phyloP scores from a whole-genome alignment of 2,797 vertebrate species.

The Hydrocynus forskahlii region DNA sequence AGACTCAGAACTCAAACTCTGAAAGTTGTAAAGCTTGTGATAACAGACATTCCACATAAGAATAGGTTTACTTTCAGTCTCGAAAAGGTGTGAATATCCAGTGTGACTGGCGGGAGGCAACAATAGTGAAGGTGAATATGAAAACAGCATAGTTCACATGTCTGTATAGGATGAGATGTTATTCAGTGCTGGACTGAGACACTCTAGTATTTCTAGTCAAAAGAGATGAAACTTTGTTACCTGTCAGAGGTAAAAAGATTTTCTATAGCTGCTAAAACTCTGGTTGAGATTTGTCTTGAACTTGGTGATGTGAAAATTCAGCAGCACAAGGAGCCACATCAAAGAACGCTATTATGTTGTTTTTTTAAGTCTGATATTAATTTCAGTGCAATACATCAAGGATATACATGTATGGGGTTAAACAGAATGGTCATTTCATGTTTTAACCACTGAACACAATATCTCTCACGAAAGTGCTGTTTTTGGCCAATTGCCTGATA shows the following conservation, averaged over 20 bases:
- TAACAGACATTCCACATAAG: background rate
- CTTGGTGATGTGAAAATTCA: background rate
- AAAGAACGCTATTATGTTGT: background rate
- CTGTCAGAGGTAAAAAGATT: constrained; percentile 17
- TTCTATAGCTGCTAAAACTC: background rate
- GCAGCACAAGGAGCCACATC: constrained; percentile 8
- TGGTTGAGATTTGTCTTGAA: background rate
- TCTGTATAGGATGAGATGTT: constrained; percentile 3
- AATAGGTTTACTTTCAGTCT: background rate
- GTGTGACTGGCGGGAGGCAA: background rate
- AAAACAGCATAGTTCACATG: background rate
- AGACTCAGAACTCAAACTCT: constrained; percentile 10
- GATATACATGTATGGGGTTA: constrained; percentile 41
- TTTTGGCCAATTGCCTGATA: constrained; percentile 39
- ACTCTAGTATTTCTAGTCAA: background rate
- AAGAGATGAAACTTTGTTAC: background rate
- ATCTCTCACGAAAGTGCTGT: constrained; percentile 58
- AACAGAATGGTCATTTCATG: constrained; percentile 35
- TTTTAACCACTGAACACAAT: constrained; percentile 41
- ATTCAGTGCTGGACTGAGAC: background rate
- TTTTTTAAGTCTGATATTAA: constrained; percentile 48
- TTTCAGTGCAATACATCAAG: constrained; percentile 72
- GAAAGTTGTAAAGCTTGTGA: constrained; percentile 8
- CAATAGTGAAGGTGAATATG: background rate
- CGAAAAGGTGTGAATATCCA: background rate